Evolutionary conservation across 1,140 invertebrate species (phyloP).

Genomic region (Stenopsyche tienmushanensis): DNA sequence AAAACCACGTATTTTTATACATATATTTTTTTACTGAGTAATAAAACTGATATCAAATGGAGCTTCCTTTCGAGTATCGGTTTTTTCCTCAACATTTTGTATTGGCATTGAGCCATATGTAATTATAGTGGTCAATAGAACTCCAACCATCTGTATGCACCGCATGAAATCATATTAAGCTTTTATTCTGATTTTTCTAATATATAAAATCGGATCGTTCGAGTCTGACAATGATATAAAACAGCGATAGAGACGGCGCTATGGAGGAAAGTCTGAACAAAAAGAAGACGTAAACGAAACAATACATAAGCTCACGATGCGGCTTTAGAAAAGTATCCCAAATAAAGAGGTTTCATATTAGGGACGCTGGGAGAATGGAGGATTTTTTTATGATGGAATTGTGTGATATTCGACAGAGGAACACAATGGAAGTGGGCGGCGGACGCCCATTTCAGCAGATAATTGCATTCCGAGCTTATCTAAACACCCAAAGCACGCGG

Average conservation of each 20-base stretch:
- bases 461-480: slow-evolving; percentile 32
- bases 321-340: slow-evolving; percentile 34
- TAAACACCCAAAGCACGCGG: not conserved
- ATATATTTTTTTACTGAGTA: no score
- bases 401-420: slow-evolving; percentile 24
- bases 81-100: no score
- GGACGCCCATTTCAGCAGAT: slow-evolving; percentile 15
- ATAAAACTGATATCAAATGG: no score
- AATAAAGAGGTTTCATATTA: slow-evolving; percentile 37
- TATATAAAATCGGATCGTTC: not conserved
- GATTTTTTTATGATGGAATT: slow-evolving; percentile 35
- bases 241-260: slow-evolving; percentile 13
- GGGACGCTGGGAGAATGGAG: slow-evolving; percentile 24
- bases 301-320: slow-evolving; percentile 29
- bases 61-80: no score
- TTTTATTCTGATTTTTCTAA: no score
- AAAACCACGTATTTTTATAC: no score
- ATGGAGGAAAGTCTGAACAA: not conserved
- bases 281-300: slow-evolving; percentile 24
- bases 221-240: slow-evolving; percentile 7
- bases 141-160: no score
- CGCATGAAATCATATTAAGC: no score
- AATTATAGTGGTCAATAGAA: no score
- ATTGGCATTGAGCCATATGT: no score
- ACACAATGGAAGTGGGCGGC: slow-evolving; percentile 29